A percentile compares a stretch with the other conserved stretches of the same genome.
phyloP scores from a whole-genome alignment of 2,888 invertebrate genomes.

The Phorcus lineatus region DNA sequence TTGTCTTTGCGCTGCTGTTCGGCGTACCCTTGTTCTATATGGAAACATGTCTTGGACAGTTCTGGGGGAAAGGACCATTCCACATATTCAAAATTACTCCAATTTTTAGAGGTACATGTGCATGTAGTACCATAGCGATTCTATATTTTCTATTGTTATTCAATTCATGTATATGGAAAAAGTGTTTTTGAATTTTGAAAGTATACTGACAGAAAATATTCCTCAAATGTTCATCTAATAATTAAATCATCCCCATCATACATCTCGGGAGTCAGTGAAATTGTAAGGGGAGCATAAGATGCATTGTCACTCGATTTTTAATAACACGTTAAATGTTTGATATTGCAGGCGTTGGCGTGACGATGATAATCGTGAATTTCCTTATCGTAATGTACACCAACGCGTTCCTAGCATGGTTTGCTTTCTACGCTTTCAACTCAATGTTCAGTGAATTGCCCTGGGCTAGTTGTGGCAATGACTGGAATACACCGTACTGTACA shows the following conservation, averaged over 20 bases:
- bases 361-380: not conserved
- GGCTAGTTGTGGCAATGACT: not conserved
- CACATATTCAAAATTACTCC: not conserved
- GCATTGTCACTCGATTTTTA: no score
- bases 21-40: not conserved
- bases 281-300: no score
- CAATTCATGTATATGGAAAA: no score
- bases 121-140: no score
- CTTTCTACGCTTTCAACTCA: not conserved
- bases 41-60: not conserved
- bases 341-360: not conserved
- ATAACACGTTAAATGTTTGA: no score
- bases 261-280: no score
- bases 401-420: not conserved
- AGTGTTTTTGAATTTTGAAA: no score
- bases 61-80: not conserved
- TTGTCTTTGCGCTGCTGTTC: not conserved
- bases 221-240: no score
- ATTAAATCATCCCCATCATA: no score
- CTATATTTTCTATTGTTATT: no score
- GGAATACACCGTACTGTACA: not conserved
- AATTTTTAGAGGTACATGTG: not conserved
- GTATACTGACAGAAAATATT: no score
- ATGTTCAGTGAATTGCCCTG: not conserved
- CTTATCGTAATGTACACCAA: not conserved